Conservation (phyloP, 2,113 vertebrate species). For the Falcunculus frontatus region DNA sequence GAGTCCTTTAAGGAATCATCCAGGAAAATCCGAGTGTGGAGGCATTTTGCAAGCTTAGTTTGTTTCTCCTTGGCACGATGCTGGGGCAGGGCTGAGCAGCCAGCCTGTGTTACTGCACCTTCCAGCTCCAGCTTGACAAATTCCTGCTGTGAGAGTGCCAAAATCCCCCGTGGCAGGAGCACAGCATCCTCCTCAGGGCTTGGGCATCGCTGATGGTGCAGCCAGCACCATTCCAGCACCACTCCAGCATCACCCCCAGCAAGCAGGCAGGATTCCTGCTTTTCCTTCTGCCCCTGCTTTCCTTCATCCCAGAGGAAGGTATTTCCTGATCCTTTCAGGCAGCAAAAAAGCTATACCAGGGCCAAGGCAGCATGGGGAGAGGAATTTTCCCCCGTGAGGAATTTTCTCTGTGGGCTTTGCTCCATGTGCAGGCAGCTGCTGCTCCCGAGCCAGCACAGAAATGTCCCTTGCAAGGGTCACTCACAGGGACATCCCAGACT, state of each 20-base stretch:
- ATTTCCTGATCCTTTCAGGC: background rate
- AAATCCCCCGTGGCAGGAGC: background rate
- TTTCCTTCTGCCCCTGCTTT: background rate
- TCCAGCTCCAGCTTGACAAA: background rate
- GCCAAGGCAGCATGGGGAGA: fast-evolving
- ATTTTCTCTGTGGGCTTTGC: background rate
- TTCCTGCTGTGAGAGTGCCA: background rate
- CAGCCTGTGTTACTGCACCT: background rate
- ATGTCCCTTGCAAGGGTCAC: background rate
- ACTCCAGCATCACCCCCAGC: background rate
- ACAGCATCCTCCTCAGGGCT: background rate
- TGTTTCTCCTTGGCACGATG: background rate
- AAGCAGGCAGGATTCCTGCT: background rate
- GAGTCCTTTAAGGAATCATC: background rate
- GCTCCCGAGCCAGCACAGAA: background rate
- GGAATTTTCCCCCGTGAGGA: background rate
- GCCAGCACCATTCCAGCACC: background rate
- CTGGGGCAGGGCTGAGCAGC: background rate
- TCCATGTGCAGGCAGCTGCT: background rate
- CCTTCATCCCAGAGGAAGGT: background rate
- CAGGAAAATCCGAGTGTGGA: background rate
- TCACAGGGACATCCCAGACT: fast-evolving
- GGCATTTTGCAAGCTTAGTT: background rate
- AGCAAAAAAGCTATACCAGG: background rate
- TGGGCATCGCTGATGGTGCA: background rate